Evolutionary conservation across 1,140 invertebrate species (phyloP).

Genomic region (Eriocheir sinensis): DNA sequence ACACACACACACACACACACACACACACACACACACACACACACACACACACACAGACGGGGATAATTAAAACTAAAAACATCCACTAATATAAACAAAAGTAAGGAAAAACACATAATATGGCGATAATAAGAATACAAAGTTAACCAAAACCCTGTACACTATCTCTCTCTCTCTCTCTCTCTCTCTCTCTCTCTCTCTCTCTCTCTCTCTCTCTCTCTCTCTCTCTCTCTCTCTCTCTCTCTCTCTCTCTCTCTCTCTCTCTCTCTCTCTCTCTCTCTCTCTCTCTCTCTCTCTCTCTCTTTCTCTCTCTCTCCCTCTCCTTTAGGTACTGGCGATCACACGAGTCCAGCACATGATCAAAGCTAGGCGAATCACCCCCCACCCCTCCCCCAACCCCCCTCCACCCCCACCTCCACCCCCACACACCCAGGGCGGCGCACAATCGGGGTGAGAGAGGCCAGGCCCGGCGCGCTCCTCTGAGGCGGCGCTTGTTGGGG

Average conservation of each 20-base stretch:
- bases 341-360: too few species aligned
- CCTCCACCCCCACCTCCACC: background rate
- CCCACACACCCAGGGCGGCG: background rate
- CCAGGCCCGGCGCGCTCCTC: slow-evolving; percentile 18
- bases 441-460: slow-evolving; percentile 59
- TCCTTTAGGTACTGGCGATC: background rate
- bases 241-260: background rate
- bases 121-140: too few species aligned
- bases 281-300: background rate
- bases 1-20: too few species aligned
- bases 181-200: background rate
- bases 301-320: background rate
- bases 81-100: too few species aligned
- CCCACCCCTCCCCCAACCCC: background rate
- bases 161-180: background rate
- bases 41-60: too few species aligned
- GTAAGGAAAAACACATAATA: too few species aligned
- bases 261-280: background rate
- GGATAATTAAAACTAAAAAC: too few species aligned
- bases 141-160: background rate
- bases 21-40: too few species aligned
- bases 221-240: background rate
- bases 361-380: too few species aligned
- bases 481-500: slow-evolving; percentile 35
- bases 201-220: background rate